Conservation (phyloP, 2,888 invertebrate genomes). For the Vannuccia rotundouncinata region DNA sequence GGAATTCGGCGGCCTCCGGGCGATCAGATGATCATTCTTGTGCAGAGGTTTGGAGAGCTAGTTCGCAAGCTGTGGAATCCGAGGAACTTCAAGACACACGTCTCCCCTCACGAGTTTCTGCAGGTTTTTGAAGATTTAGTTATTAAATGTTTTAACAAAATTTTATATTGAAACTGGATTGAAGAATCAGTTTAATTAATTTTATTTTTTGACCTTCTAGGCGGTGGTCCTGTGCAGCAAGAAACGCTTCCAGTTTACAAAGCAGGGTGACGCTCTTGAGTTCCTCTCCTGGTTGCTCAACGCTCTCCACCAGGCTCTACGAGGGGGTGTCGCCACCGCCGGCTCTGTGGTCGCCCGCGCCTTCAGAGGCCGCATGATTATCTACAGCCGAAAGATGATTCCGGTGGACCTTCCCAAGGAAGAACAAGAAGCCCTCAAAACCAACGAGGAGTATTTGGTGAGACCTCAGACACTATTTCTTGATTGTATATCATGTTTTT, state of each 20-base stretch:
- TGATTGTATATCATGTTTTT: background rate
- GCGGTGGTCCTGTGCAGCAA: conserved; percentile 93
- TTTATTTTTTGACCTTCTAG: conserved; percentile 31
- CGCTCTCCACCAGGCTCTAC: conserved; percentile 83
- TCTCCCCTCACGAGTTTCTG: conserved; percentile 98
- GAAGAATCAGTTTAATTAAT: background rate
- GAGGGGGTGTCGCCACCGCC: conserved; percentile 67
- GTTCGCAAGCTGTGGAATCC: conserved; percentile 98
- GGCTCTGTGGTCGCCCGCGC: conserved; percentile 90
- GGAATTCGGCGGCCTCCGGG: conserved; percentile 82
- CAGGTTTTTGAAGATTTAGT: conserved; percentile 68
- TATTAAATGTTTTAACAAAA: conserved; percentile 68
- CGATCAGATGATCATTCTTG: conserved; percentile 81
- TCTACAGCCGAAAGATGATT: conserved; percentile 64
- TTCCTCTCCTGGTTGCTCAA: conserved; percentile 97
- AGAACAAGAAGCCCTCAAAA: conserved; percentile 30
- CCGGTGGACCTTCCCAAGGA: conserved; percentile 38
- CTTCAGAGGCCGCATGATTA: conserved; percentile 66
- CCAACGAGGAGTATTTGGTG: conserved; percentile 31
- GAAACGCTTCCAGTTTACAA: conserved; percentile 92
- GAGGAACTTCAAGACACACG: conserved; percentile 95
- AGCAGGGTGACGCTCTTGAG: conserved; percentile 96
- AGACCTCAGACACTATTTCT: background rate
- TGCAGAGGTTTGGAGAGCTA: conserved; percentile 79
- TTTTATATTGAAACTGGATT: background rate